Evolutionary conservation across 2,888 invertebrate species (phyloP).

Genomic region (Melolontha melolontha): DNA sequence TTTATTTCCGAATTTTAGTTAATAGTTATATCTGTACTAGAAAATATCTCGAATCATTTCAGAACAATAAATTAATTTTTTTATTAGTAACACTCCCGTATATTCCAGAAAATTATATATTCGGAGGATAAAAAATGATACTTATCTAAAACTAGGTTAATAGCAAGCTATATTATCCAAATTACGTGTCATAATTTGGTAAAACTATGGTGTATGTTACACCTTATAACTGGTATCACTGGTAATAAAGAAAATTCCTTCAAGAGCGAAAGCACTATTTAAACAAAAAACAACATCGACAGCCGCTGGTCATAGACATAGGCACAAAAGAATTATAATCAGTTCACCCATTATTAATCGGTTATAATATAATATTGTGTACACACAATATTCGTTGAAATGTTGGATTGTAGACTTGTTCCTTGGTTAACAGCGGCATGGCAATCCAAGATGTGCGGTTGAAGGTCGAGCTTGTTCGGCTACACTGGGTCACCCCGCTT

Average conservation of each 20-base stretch:
- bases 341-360: conserved; percentile 19
- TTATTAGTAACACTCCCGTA: too few species aligned
- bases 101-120: too few species aligned
- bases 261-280: neutral
- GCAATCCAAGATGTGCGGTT: conserved; percentile 52
- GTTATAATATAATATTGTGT: conserved; percentile 28
- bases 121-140: too few species aligned
- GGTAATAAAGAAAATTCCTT: neutral
- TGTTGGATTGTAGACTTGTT: conserved; percentile 37
- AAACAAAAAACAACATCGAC: neutral
- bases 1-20: too few species aligned
- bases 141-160: too few species aligned
- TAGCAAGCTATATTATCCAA: too few species aligned
- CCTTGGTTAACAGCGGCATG: conserved; percentile 19
- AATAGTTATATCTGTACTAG: too few species aligned
- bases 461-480: conserved; percentile 53
- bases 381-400: conserved; percentile 33
- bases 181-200: too few species aligned
- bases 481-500: conserved; percentile 46
- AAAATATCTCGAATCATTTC: too few species aligned
- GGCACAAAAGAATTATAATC: conserved; percentile 5
- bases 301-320: neutral
- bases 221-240: too few species aligned
- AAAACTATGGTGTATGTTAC: too few species aligned
- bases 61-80: too few species aligned